Conservation (phyloP, 2,113 vertebrate species). For the Syngnathoides biaculeatus region DNA sequence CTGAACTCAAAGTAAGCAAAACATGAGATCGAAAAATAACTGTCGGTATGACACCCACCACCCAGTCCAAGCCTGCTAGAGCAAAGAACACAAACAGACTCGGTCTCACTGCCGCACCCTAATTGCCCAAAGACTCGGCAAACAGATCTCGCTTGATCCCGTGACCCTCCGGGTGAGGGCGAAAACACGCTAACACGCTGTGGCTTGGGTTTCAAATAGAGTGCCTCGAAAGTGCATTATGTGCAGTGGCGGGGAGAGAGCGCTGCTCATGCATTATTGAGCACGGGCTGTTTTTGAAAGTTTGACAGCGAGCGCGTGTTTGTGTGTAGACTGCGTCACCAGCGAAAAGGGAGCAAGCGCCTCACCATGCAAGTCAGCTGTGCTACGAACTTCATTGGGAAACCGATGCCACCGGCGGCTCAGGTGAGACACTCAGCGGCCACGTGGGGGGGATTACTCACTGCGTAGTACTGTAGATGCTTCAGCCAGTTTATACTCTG, state of each 20-base stretch:
- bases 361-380: constrained; percentile 61
- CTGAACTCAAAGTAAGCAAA: not conserved
- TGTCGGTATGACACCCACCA: not conserved
- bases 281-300: not conserved
- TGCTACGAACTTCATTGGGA: constrained; percentile 84
- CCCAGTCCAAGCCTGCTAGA: not conserved
- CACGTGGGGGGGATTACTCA: not conserved
- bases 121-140: constrained; percentile 28
- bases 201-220: constrained; percentile 39
- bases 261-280: constrained; percentile 5
- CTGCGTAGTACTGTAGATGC: not conserved
- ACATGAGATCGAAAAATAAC: not conserved
- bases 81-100: not conserved
- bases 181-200: constrained; percentile 10
- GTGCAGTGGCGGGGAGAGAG: constrained; percentile 2
- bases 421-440: constrained; percentile 70
- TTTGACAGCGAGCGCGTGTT: constrained; percentile 39
- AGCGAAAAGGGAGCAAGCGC: constrained; percentile 66
- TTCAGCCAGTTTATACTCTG: too few relatives aligned
- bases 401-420: constrained; percentile 60
- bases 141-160: constrained; percentile 7
- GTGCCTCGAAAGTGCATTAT: constrained; percentile 47
- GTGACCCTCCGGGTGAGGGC: not conserved
- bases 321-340: constrained; percentile 69
- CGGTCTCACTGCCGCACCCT: constrained; percentile 3